phyloP scores from a whole-genome alignment of 2,797 vertebrate species.

The Rhabdophis nuchalis region DNA sequence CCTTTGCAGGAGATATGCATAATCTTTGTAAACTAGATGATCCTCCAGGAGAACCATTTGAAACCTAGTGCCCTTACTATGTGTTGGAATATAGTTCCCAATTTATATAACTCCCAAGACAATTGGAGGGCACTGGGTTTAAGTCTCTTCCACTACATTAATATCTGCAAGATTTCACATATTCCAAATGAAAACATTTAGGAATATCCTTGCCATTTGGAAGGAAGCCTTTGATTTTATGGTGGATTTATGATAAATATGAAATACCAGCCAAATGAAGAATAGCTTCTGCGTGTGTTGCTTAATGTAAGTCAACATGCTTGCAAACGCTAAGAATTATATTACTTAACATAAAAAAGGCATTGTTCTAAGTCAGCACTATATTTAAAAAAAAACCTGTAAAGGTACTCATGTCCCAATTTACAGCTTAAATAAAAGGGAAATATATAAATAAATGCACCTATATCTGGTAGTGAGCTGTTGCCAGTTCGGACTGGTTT shows the following conservation, averaged over 20 bases:
- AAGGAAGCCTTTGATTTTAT: neutral
- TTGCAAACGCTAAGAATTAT: neutral
- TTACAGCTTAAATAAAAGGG: neutral
- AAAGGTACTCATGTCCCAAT: neutral
- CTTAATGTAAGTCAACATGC: neutral
- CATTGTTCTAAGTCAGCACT: neutral
- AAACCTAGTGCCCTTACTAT: neutral
- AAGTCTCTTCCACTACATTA: neutral
- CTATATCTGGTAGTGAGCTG: neutral
- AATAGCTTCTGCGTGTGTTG: neutral
- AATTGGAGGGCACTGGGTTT: neutral
- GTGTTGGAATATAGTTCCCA: neutral
- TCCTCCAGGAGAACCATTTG: neutral
- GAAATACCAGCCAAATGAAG: neutral
- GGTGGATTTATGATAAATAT: slow-evolving; percentile 1
- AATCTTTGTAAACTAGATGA: neutral
- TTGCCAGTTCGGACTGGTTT: too few relatives aligned
- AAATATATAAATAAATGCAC: neutral
- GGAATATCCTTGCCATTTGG: neutral
- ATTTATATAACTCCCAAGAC: neutral
- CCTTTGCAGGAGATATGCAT: neutral
- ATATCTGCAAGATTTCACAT: neutral
- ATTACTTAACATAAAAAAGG: neutral
- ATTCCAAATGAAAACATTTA: neutral
- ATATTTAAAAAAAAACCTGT: neutral